A percentile compares a stretch with the other conserved stretches of the same genome.
Evolutionary conservation across 2,797 vertebrate species (phyloP).

Genomic region (Acanthurus lineatus): DNA sequence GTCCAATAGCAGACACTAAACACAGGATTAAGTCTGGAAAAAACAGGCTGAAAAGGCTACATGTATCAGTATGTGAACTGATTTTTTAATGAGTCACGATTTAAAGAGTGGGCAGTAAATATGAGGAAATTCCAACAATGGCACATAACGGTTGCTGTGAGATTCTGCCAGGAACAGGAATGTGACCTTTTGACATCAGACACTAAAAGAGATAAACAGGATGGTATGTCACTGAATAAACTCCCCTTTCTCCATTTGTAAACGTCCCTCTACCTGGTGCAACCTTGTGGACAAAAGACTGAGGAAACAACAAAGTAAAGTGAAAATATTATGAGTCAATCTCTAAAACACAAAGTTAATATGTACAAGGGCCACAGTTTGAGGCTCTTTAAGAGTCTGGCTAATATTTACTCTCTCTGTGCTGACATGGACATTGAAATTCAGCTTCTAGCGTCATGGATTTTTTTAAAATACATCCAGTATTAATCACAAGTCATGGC

Average conservation of each 20-base stretch:
- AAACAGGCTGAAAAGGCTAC: not conserved
- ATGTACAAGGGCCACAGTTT: not conserved
- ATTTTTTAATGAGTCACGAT: not conserved
- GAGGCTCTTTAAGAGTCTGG: not conserved
- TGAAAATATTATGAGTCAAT: not conserved
- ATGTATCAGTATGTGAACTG: slow-evolving; percentile 4
- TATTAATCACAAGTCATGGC: slow-evolving; percentile 45
- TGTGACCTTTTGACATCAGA: slow-evolving; percentile 83
- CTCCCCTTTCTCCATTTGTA: slow-evolving; percentile 29
- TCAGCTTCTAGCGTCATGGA: not conserved
- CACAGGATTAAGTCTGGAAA: slow-evolving; percentile 2
- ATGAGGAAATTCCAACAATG: slow-evolving; percentile 25
- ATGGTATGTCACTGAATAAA: slow-evolving; percentile 59
- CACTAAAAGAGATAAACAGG: slow-evolving; percentile 75
- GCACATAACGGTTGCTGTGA: slow-evolving; percentile 57
- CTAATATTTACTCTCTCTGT: slow-evolving; percentile 24
- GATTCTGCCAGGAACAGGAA: slow-evolving; percentile 74
- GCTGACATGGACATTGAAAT: slow-evolving; percentile 11
- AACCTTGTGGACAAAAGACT: slow-evolving; percentile 24
- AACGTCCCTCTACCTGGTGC: not conserved
- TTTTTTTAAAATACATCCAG: not conserved
- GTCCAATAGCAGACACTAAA: slow-evolving; percentile 1
- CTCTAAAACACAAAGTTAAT: not conserved
- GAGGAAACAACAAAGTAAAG: not conserved
- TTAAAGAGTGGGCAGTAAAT: slow-evolving; percentile 41